Percentiles rank a stretch among this genome's conserved stretches.
Evolutionary conservation across 2,888 invertebrate genomes (phyloP).

Genomic region (Caradrina kadenii): DNA sequence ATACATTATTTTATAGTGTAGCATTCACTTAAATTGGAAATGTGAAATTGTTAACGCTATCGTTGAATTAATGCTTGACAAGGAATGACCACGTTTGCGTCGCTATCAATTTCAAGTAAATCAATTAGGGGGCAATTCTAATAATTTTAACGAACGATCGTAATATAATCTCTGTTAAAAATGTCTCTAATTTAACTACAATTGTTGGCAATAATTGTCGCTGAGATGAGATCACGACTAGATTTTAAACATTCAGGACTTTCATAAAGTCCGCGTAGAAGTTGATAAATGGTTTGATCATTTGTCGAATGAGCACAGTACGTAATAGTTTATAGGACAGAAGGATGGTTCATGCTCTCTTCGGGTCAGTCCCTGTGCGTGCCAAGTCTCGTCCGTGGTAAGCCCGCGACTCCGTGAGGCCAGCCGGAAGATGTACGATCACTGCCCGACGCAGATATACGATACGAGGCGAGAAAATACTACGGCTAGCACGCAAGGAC

Average conservation of each 20-base stretch:
- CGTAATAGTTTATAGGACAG: conserved; percentile 57
- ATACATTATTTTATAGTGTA: conserved; percentile 30
- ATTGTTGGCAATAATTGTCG: no score
- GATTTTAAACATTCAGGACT: background rate
- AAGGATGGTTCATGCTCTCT: conserved; percentile 51
- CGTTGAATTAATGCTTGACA: background rate
- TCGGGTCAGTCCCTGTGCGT: conserved; percentile 65
- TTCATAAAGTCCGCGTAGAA: conserved; percentile 23
- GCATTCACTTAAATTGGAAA: conserved; percentile 45
- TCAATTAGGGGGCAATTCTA: conserved; percentile 42
- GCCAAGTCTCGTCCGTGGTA: conserved; percentile 60
- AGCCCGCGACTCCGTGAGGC: conserved; percentile 35
- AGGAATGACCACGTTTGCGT: conserved; percentile 44
- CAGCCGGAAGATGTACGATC: conserved; percentile 72
- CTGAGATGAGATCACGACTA: no score
- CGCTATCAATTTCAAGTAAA: conserved; percentile 51
- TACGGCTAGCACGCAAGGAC: conserved; percentile 64
- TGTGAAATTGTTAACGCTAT: conserved; percentile 35
- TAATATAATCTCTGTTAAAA: no score
- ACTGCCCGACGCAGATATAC: conserved; percentile 74
- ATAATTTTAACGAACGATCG: no score
- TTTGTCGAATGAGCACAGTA: conserved; percentile 57
- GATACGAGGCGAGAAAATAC: conserved; percentile 76
- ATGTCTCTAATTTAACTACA: no score
- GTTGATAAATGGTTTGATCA: conserved; percentile 57